These are phyloP conservation scores for Agrilus planipennis DNA, from an alignment of 1,140 invertebrate species.

Conservation along the genomic window DNA sequence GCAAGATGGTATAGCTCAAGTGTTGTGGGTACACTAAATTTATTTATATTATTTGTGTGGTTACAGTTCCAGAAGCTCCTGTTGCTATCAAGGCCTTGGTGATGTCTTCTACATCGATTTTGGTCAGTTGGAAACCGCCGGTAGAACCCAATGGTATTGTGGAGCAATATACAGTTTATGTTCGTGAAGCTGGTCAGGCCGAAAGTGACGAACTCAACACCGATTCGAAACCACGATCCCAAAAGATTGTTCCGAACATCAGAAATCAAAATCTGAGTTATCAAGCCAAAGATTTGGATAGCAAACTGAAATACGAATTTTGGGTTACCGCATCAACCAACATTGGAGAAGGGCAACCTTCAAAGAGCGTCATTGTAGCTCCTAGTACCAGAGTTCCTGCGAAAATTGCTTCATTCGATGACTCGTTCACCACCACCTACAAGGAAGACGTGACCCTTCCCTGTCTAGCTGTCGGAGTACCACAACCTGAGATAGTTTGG, in stretches of 20 bases:
- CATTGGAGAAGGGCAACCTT: conserved; percentile 83
- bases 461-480: conserved; percentile 81
- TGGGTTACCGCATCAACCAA: conserved; percentile 90
- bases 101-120: conserved; percentile 79
- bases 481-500: conserved; percentile 79
- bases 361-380: conserved; percentile 70
- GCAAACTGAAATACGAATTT: conserved; percentile 77
- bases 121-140: conserved; percentile 89
- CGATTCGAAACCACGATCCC: conserved; percentile 33
- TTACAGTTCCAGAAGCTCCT: conserved; percentile 80
- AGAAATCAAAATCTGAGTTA: conserved; percentile 47
- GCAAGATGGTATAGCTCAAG: conserved; percentile 68
- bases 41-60: conserved; percentile 6
- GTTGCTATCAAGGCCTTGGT: conserved; percentile 85
- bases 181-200: conserved; percentile 52
- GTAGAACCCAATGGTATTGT: conserved; percentile 85
- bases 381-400: conserved; percentile 81
- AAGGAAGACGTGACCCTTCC: conserved; percentile 85
- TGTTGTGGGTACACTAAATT: neutral
- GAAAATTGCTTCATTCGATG: conserved; percentile 85
- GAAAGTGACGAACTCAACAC: conserved; percentile 11
- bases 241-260: conserved; percentile 34
- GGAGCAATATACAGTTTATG: conserved; percentile 87
- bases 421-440: conserved; percentile 78
- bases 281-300: conserved; percentile 72